These are phyloP conservation scores for Lipophrys pholis DNA, from an alignment of 2,113 vertebrate species.

Conservation along the genomic window DNA sequence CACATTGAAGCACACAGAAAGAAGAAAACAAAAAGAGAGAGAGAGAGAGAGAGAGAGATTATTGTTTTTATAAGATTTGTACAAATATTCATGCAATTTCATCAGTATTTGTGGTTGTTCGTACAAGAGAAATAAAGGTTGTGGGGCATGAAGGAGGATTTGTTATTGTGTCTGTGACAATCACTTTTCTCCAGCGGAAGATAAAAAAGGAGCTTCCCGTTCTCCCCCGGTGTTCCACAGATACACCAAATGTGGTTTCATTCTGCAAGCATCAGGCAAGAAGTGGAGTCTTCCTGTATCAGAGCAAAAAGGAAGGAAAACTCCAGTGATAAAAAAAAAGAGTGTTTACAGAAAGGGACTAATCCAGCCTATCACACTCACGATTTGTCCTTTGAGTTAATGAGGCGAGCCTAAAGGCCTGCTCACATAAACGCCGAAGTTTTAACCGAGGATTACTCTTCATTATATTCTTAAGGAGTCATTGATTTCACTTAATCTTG, in stretches of 20 bases:
- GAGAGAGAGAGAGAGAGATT: constrained; percentile 3
- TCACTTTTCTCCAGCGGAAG: not conserved
- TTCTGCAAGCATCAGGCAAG: not conserved
- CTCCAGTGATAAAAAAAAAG: too few species aligned
- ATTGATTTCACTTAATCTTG: too few species aligned
- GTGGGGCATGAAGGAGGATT: constrained; percentile 37
- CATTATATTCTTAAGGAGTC: too few species aligned
- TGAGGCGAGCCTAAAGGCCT: too few species aligned
- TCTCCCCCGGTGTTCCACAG: not conserved
- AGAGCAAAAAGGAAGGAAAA: too few species aligned
- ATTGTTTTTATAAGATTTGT: constrained; percentile 20
- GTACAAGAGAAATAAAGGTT: constrained; percentile 62
- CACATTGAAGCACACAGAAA: not conserved
- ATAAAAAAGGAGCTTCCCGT: not conserved
- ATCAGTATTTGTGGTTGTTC: constrained; percentile 34
- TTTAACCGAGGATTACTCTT: too few species aligned
- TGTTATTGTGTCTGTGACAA: not conserved
- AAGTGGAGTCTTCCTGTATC: too few species aligned
- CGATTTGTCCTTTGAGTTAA: too few species aligned
- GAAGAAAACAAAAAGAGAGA: not conserved
- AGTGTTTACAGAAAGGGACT: too few species aligned
- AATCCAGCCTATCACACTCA: too few species aligned
- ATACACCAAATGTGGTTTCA: not conserved
- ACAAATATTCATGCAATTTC: constrained; percentile 12
- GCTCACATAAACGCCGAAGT: too few species aligned